Evolutionary conservation across 2,888 invertebrate genomes (phyloP).

Genomic region (Drosophila neonasuta): DNA sequence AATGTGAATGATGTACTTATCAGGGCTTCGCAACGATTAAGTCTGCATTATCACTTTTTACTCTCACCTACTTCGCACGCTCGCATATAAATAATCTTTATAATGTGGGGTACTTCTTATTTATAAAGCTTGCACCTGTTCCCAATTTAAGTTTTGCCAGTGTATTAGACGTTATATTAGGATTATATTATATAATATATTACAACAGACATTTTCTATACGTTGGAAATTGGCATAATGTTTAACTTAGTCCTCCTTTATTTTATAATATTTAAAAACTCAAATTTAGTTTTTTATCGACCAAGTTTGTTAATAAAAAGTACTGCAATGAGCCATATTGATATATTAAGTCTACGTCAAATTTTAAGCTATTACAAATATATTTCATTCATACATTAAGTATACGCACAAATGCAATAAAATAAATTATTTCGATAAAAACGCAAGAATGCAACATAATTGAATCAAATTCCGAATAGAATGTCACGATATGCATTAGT

Average conservation of each 20-base stretch:
- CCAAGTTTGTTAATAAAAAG: too few relatives aligned
- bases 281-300: too few relatives aligned
- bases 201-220: too few relatives aligned
- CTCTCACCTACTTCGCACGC: background rate
- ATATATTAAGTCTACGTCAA: background rate
- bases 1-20: conserved; percentile 4
- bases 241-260: too few relatives aligned
- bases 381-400: background rate
- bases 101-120: background rate
- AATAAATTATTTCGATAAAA: background rate
- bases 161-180: too few relatives aligned
- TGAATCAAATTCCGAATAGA: background rate
- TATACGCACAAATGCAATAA: too few relatives aligned
- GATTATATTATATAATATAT: too few relatives aligned
- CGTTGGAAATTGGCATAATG: too few relatives aligned
- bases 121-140: background rate
- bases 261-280: too few relatives aligned
- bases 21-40: background rate
- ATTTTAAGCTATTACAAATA: background rate
- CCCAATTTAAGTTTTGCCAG: too few relatives aligned
- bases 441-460: background rate
- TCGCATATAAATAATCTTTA: conserved; percentile 1
- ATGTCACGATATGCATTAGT: background rate
- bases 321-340: too few relatives aligned
- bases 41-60: background rate